Base-by-base conservation (phyloP, 2,113 vertebrate genomes). In the Typhlomys cinereus region DNA sequence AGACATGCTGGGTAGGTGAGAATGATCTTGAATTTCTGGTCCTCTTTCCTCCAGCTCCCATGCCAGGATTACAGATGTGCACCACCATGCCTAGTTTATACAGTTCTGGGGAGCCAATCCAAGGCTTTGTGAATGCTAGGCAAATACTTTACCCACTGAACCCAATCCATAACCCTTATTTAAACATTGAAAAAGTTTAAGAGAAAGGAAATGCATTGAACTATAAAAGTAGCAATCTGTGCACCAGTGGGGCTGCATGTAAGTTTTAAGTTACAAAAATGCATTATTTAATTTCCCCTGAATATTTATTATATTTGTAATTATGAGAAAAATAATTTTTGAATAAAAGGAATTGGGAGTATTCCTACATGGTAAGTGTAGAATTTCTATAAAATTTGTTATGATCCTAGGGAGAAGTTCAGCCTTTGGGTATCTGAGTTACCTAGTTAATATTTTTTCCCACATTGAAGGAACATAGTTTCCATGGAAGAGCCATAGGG, bases 221-320 rank as follows among this genome's bases (percentile, higher is more conserved):
- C 31, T 69, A 61, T 41, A 46, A 83, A 87, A 8, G 17, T 46
- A 41, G 20, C 34, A 57, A 57, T 12, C 15, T 57, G n/a, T 57
- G 4, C 54, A 57, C 23, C 29, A 71, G 14, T 64, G 69, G 23
- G 31, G 71, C 27, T 44, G 7, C 82, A 50, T 54, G 82, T 41
- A 74, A 69, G 21, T 82, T 94, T 85, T 79, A 67, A 15, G n/a
- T 74, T 79, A 62, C 21, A 48, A 89, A 50, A 90, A 62, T 76
- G 48, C 12, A 46, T 74, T 92, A 39, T 70, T 85, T 17, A 74
- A 80, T 59, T 82, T 88, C 31, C 61, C 39, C 44, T 79, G 48
- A 79, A n/a, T 92, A 66, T 41, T 27, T 84, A 57, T 67, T 80
- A 54, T 9, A 52, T 80, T 88, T 76, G 70, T 81, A 90, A 52